Evolutionary conservation across 2,797 vertebrate species (phyloP), one percentile per base, ranked within the genome.

Genomic region (Geotrypetes seraphini): DNA sequence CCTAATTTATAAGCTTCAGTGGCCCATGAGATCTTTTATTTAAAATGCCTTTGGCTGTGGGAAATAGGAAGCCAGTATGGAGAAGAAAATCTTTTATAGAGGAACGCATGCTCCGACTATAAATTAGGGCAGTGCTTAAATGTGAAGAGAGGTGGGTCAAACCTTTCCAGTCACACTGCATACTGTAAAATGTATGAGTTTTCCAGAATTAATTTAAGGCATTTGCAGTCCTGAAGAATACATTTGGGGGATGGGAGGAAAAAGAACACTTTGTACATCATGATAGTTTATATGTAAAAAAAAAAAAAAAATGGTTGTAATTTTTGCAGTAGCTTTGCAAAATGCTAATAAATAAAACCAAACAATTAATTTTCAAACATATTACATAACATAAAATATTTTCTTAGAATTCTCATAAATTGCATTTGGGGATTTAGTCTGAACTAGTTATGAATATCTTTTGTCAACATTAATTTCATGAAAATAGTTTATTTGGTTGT

Each of bases 61-160:
- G 80, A 80, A 83, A 75, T 73, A 62, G 63, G 72, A 75, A 71
- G 58, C 61, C 57, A 75, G 52, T 33, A 19, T 47, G 53, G 57
- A 69, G 47, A 69, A n/a, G n/a, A n/a, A n/a, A n/a, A 63, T 59
- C 64, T 63, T 73, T 65, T 66, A 52, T 60, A 49, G 46, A 2
- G 5, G 53, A 36, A 18, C 1, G 5, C 58, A 71, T 58, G 73
- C 61, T 62, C 39, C 2, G 73, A 73, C 70, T 80, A 6, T 63
- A 60, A 81, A 81, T 81, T 63, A 73, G 62, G 32, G 7, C 33
- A 30, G 3, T 10, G 14, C 38, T 69, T n/a, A 61, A 73, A 74
- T 60, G 47, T 47, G 16, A 47, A 15, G 55, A 62, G 48, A 62
- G 68, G 47, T 46, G 61, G 53, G 56, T 59, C 60, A 60, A n/a